Base-by-base conservation (phyloP, 2,113 vertebrate species). In the Pedetes capensis region DNA sequence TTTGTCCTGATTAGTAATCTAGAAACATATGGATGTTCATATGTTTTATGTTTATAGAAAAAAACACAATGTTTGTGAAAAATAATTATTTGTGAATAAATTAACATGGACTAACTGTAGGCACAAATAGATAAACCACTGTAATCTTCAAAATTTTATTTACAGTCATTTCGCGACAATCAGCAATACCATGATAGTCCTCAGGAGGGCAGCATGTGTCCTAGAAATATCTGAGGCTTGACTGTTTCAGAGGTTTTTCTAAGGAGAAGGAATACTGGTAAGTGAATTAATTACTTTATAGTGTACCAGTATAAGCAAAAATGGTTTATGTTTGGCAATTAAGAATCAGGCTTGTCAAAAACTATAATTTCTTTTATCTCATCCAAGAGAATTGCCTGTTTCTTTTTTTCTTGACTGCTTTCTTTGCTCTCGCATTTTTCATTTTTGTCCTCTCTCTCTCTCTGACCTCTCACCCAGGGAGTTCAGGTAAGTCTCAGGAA, bases 201-300 rank as follows among this genome's bases (percentile, higher is more conserved):
- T 75, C 98, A 69, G 8, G 98, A 97, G 98, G 98, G 97, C 98
- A 98, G 98, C 94, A 94, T 91, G 44, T 57, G 47, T 79, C 93
- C 95, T 4, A 88, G 44, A 51, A 96, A 97, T 74, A 42, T 1
- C 85, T 87, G 59, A 42, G 42, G 51, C n/a, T 75, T 86, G 17
- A 1, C 8, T n/a, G n/a, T n/a, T n/a, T n/a, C n/a, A n/a, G n/a
- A n/a, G n/a, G n/a, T n/a, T 92, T 96, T 94, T 93, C 78, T n/a
- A 66, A 53, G 12, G 69, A 55, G 13, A 8, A 61, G 49, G 18
- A 69, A 89, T 91, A 92, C 42, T 64, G 5, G 9, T 34, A 51
- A 87, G 63, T 71, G 61, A 94, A 49, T 92, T 89, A 94, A 49
- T 92, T 89, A 80, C 14, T 93, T 69, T 55, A 68, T 0, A 8